phyloP scores from a whole-genome alignment of 92 coral and sea anemone species.

The Parazoanthus swiftii region DNA sequence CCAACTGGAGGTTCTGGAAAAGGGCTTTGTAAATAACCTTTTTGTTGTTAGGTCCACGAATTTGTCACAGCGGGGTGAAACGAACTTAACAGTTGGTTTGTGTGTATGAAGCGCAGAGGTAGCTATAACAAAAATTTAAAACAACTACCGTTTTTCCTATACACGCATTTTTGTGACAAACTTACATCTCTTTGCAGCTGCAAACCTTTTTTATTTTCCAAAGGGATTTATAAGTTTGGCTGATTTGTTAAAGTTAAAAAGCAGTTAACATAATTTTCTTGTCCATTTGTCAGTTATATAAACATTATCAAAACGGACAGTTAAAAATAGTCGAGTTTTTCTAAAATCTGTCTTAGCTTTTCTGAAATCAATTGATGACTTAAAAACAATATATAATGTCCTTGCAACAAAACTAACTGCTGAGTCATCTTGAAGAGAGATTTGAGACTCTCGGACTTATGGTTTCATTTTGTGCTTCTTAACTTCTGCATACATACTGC shows the following conservation, averaged over 20 bases:
- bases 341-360: not conserved
- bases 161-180: slow-evolving; percentile 26
- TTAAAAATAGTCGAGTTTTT: not conserved
- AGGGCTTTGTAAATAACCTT: slow-evolving; percentile 4
- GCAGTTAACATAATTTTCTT: not conserved
- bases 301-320: slow-evolving; percentile 11
- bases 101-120: slow-evolving; percentile 23
- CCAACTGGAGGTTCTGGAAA: slow-evolving; percentile 22
- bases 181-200: slow-evolving; percentile 17
- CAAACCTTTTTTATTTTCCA: slow-evolving; percentile 10
- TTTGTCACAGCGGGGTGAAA: slow-evolving; percentile 42
- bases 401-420: slow-evolving; percentile 1
- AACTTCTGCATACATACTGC: not conserved
- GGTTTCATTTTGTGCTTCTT: not conserved
- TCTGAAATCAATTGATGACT: not conserved
- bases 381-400: slow-evolving; percentile 7
- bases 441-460: no score
- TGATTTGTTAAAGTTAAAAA: slow-evolving; percentile 1
- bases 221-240: not conserved
- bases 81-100: slow-evolving; percentile 40
- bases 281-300: slow-evolving; percentile 17
- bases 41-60: slow-evolving; percentile 5
- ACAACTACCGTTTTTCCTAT: slow-evolving; percentile 3
- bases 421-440: no score
- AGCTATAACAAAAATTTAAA: not conserved